Base-by-base conservation (phyloP, 2,113 vertebrate genomes). In the Sylvilagus bachmani region DNA sequence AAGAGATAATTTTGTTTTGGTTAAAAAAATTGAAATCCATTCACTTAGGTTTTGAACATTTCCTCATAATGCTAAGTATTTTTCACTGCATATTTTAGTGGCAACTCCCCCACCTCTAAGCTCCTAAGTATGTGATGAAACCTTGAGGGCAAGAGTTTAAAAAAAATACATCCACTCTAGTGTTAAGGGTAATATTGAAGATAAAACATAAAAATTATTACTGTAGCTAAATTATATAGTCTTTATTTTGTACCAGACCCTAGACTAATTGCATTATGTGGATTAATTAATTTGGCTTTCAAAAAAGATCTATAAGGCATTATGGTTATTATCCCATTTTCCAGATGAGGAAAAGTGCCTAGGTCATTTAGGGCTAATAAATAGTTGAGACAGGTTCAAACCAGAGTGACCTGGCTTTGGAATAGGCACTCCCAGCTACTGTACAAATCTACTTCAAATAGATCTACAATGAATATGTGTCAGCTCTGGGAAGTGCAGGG, bases 261-360 rank as follows among this genome's bases (percentile, higher is more conserved):
- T 36, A 24, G 36, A 61, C 5, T 44, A 78, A 58, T 91, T 29
- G 21, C 17, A 86, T 86, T 74, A 81, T 74, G 29, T 53, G 13
- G 38, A 81, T 69, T 27, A 82, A 89, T 95, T 92, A 4, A 69
- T 27, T 88, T 88, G 85, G 24, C 27, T 61, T 95, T 94, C 22
- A n/a, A 55, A 66, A 95, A 89, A 25, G 13, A 71, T 71, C 55
- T 67, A 33, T 77, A 29, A 86, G 58, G 24, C 29, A n/a, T 10
- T 86, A 53, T 16, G 86, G 33, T 82, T 66, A 87, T 67, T 88
- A 75, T 81, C 21, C 80, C 24, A 62, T 84, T 94, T 96, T 95
- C 66, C 71, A 8, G 6, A 10, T 27, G 33, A 87, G 44, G 51
- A 51, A n/a, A 74, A n/a, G 24, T 73, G 25, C 69, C 49, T 83